A percentile compares a stretch with the other conserved stretches of the same genome.
These are phyloP conservation scores for Nannobrachium achirus DNA, from an alignment of 2,113 vertebrate genomes.

Conservation along the genomic window DNA sequence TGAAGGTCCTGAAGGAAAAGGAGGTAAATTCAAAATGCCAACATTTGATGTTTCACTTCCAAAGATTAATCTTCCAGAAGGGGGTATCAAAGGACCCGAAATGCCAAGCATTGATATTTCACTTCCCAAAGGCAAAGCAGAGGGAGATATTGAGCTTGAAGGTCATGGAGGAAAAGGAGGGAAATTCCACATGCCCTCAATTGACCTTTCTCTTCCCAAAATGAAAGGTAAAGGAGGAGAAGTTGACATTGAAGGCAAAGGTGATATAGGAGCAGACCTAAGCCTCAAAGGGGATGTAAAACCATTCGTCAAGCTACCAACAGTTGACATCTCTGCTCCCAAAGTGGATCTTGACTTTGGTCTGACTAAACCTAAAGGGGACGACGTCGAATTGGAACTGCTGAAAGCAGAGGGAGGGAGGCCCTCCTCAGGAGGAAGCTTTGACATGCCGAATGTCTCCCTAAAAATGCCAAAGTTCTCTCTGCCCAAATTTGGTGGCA, in stretches of 20 bases:
- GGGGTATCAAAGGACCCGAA: slow-evolving; percentile 26
- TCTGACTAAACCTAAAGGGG: slow-evolving; percentile 67
- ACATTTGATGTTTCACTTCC: slow-evolving; percentile 63
- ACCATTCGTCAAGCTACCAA: slow-evolving; percentile 74
- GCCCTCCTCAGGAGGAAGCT: slow-evolving; percentile 74
- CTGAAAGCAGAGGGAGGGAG: slow-evolving; percentile 70
- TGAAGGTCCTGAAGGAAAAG: slow-evolving; percentile 27
- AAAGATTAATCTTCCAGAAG: slow-evolving; percentile 44
- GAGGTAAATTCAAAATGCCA: slow-evolving; percentile 57
- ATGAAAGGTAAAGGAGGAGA: background rate
- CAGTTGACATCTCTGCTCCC: slow-evolving; percentile 84
- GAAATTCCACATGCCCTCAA: slow-evolving; percentile 45
- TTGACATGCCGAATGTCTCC: slow-evolving; percentile 76
- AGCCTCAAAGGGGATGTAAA: slow-evolving; percentile 8
- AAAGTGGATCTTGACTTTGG: slow-evolving; percentile 82
- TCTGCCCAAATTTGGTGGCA: slow-evolving; percentile 81
- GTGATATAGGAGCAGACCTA: slow-evolving; percentile 32
- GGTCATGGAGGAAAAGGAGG: slow-evolving; percentile 33
- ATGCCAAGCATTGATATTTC: slow-evolving; percentile 41
- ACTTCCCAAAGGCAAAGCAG: slow-evolving; percentile 24
- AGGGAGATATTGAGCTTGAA: slow-evolving; percentile 46
- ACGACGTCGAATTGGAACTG: slow-evolving; percentile 73
- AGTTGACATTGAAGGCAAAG: slow-evolving; percentile 16
- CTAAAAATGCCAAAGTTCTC: slow-evolving; percentile 79
- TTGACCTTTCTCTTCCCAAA: slow-evolving; percentile 38